These are phyloP conservation scores for Poeciliopsis occidentalis DNA, from an alignment of 2,113 vertebrate genomes.

Conservation along the genomic window DNA sequence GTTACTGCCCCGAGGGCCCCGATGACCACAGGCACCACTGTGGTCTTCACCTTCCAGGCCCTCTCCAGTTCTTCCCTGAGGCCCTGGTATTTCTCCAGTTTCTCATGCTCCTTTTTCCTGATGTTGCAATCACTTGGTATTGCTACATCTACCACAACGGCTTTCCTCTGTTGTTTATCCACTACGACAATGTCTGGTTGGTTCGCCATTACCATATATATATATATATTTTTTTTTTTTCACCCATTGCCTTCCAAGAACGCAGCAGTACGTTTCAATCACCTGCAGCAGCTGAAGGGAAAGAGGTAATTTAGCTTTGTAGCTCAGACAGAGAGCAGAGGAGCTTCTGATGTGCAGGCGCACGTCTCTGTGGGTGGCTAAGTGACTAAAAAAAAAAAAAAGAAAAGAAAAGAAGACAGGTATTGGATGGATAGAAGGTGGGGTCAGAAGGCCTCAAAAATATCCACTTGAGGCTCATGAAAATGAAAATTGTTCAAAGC, in stretches of 20 bases:
- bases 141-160: too few species aligned
- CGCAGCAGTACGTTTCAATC: slow-evolving; percentile 16
- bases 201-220: too few species aligned
- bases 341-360: slow-evolving; percentile 20
- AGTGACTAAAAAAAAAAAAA: slow-evolving; percentile 7
- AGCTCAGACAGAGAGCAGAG: slow-evolving; percentile 22
- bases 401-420: slow-evolving; percentile 27
- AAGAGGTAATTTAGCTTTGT: slow-evolving; percentile 3
- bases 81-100: too few species aligned
- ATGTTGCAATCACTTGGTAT: too few species aligned
- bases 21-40: too few species aligned
- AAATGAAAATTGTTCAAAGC: slow-evolving; percentile 62
- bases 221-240: neutral
- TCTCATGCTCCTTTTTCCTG: too few species aligned
- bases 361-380: neutral
- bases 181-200: too few species aligned
- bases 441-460: slow-evolving; percentile 36
- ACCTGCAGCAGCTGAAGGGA: slow-evolving; percentile 19
- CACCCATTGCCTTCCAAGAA: too few species aligned
- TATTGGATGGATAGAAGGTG: slow-evolving; percentile 7
- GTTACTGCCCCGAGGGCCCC: too few species aligned
- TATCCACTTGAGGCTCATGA: slow-evolving; percentile 53
- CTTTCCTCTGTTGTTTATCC: too few species aligned
- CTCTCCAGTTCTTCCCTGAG: too few species aligned
- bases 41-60: too few species aligned